Evolutionary conservation across 2,113 vertebrate species (phyloP).

Genomic region (Hyperopisus bebe): DNA sequence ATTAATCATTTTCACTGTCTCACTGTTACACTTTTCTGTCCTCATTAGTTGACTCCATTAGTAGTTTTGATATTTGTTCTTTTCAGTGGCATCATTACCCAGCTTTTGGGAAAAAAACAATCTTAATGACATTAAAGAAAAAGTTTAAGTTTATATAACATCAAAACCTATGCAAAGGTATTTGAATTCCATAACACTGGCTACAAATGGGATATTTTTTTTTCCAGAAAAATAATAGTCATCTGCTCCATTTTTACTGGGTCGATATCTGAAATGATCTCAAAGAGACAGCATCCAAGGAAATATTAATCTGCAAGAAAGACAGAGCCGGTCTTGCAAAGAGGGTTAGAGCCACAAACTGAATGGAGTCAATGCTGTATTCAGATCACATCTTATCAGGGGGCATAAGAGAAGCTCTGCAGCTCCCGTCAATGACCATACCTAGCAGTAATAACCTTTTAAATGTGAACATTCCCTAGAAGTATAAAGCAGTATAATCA

Average conservation of each 20-base stretch:
- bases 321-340: not conserved
- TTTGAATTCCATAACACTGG: not conserved
- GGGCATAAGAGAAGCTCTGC: not conserved
- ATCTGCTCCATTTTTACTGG: not conserved
- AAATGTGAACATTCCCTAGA: not conserved
- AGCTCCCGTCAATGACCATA: not conserved
- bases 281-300: not conserved
- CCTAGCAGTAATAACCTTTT: not conserved
- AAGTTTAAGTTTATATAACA: not conserved
- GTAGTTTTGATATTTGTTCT: not conserved
- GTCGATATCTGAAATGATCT: not conserved
- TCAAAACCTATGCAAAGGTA: not conserved
- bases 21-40: not conserved
- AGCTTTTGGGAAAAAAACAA: not conserved
- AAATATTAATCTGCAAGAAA: not conserved
- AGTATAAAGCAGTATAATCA: not conserved
- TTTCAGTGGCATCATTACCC: not conserved
- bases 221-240: not conserved
- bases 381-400: not conserved
- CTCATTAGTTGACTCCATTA: not conserved
- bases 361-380: not conserved
- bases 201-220: not conserved
- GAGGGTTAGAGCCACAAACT: not conserved
- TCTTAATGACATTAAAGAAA: not conserved
- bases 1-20: not conserved